These are phyloP conservation scores for Dromaius novaehollandiae DNA, from an alignment of 2,113 vertebrate species.

Conservation along the genomic window DNA sequence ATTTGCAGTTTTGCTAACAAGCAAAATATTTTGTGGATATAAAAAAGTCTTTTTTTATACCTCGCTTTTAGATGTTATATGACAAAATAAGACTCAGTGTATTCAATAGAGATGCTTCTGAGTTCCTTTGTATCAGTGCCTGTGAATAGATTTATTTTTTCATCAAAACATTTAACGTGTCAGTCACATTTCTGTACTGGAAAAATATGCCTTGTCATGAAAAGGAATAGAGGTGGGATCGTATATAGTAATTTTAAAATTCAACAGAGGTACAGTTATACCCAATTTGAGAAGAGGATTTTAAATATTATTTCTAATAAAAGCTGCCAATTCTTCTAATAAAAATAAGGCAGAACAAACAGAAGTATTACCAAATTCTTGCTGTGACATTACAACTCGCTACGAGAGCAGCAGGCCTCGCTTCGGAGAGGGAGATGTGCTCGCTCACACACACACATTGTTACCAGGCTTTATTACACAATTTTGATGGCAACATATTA, in stretches of 20 bases:
- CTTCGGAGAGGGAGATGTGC: neutral
- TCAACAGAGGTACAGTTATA: neutral
- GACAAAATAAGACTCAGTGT: neutral
- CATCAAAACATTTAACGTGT: neutral
- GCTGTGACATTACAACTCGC: neutral
- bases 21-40: neutral
- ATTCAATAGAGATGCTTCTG: neutral
- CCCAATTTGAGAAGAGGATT: neutral
- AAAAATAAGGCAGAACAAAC: neutral
- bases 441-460: neutral
- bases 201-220: neutral
- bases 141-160: neutral
- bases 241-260: neutral
- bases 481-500: constrained; percentile 66
- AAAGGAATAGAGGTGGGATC: neutral
- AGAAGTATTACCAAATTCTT: neutral
- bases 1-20: neutral
- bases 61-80: constrained; percentile 16
- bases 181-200: neutral
- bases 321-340: neutral
- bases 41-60: neutral
- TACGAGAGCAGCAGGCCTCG: neutral
- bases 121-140: neutral
- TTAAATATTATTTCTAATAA: constrained; percentile 35
- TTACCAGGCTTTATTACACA: constrained; percentile 63